A percentile compares a stretch with the other conserved stretches of the same genome.
phyloP scores from a whole-genome alignment of 2,113 vertebrate genomes.

The Origma solitaria region DNA sequence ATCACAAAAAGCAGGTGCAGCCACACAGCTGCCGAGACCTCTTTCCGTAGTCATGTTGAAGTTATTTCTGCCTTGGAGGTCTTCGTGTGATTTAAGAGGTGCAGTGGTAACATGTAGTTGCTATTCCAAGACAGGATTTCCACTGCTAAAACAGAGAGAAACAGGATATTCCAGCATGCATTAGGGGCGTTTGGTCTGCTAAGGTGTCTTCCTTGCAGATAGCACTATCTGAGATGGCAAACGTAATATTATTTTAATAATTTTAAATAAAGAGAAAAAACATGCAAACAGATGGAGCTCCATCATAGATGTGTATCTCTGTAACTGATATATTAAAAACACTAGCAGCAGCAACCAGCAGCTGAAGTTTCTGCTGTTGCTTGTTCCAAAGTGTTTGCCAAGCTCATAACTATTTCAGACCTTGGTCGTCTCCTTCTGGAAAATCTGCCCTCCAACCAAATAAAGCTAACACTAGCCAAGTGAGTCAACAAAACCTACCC shows the following conservation, averaged over 20 bases:
- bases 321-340: not conserved
- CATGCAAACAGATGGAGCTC: not conserved
- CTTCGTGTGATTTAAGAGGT: conserved; percentile 21
- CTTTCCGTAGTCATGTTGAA: not conserved
- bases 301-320: not conserved
- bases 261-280: not conserved
- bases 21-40: not conserved
- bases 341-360: not conserved
- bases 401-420: not conserved
- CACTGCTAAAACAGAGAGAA: conserved; percentile 7
- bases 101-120: not conserved
- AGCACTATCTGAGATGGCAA: not conserved
- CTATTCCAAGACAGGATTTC: not conserved
- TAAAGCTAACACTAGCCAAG: not conserved
- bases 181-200: not conserved
- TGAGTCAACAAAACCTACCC: not conserved
- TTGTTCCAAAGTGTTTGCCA: not conserved
- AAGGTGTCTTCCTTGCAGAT: not conserved
- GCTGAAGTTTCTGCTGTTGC: not conserved
- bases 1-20: not conserved
- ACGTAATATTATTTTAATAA: not conserved
- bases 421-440: not conserved
- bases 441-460: not conserved
- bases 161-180: not conserved
- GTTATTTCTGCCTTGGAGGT: not conserved